Conservation (phyloP, 2,888 invertebrate species). For the Caenorhabditis macrosperma region DNA sequence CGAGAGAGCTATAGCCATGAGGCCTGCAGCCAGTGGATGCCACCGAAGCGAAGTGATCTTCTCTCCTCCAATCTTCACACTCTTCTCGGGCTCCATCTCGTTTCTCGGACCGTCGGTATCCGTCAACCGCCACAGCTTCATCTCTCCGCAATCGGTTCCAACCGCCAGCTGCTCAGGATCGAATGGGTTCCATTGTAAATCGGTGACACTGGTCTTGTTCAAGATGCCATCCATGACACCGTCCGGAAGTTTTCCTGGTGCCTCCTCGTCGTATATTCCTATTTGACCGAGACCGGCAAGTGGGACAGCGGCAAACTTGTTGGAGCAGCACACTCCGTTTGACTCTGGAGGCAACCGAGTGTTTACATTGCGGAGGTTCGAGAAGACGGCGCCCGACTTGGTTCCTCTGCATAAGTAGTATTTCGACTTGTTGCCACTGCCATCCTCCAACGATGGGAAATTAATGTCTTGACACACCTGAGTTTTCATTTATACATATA, state of each 20-base stretch:
- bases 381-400: conserved; percentile 68
- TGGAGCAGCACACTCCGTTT: conserved; percentile 61
- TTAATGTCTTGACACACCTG: too few relatives aligned
- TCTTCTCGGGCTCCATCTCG: conserved; percentile 66
- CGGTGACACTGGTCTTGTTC: conserved; percentile 88
- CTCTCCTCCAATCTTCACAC: conserved; percentile 68
- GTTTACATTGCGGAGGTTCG: conserved; percentile 76
- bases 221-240: conserved; percentile 91
- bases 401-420: too few relatives aligned
- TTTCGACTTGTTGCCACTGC: too few relatives aligned
- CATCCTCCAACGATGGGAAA: too few relatives aligned
- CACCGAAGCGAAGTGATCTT: conserved; percentile 84
- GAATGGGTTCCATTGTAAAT: conserved; percentile 96
- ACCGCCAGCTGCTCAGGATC: conserved; percentile 88
- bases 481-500: too few relatives aligned
- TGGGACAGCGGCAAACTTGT: conserved; percentile 86
- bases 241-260: conserved; percentile 82
- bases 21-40: conserved; percentile 91
- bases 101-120: conserved; percentile 60
- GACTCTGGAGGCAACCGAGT: conserved; percentile 75
- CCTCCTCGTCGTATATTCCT: conserved; percentile 86
- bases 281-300: conserved; percentile 92
- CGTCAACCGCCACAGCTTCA: conserved; percentile 67
- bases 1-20: conserved; percentile 91
- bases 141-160: conserved; percentile 86